Evolutionary conservation across 2,888 invertebrate genomes (phyloP).

Genomic region (Lumbricus terrestris): DNA sequence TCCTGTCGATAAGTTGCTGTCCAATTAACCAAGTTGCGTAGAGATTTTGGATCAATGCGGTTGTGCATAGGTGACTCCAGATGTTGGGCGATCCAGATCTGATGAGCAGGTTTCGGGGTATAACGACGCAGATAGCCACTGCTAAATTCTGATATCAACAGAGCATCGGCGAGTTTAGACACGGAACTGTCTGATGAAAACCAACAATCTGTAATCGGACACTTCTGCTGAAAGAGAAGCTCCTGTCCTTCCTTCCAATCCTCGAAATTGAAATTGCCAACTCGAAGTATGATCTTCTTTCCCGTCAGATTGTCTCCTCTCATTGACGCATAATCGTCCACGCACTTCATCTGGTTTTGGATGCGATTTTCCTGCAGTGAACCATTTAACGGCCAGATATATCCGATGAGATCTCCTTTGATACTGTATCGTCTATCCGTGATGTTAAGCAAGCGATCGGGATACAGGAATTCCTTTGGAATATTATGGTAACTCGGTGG

Average conservation of each 20-base stretch:
- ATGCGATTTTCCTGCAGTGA: background rate
- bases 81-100: constrained; percentile 5
- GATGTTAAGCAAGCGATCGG: background rate
- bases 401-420: background rate
- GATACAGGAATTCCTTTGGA: background rate
- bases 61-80: background rate
- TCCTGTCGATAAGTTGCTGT: constrained; percentile 92
- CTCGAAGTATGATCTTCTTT: constrained; percentile 12
- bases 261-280: background rate
- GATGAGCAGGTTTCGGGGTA: background rate
- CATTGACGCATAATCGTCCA: background rate
- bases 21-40: constrained; percentile 72
- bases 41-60: background rate
- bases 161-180: background rate
- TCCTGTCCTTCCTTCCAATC: constrained; percentile 13
- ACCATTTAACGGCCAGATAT: background rate
- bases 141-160: background rate
- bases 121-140: background rate
- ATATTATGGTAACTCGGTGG: background rate
- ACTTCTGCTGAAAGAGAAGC: background rate
- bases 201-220: background rate
- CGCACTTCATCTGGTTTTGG: background rate
- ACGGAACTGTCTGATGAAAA: background rate
- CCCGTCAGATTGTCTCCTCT: background rate
- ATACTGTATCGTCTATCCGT: background rate